These are phyloP conservation scores for Apocrypta bakeri DNA, from an alignment of 1,140 invertebrate species.

Conservation along the genomic window DNA sequence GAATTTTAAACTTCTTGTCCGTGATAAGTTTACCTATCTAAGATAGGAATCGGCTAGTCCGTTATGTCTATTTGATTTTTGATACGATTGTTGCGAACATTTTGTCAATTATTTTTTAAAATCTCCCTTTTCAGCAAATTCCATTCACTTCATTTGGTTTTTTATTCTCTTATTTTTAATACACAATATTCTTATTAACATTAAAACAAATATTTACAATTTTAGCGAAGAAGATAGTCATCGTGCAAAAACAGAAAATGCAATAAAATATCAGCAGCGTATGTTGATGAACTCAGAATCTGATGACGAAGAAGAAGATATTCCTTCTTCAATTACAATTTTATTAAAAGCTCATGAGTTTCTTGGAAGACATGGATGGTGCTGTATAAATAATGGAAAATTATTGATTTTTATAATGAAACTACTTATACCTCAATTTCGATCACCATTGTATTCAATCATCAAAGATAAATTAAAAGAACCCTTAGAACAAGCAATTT, in stretches of 20 bases:
- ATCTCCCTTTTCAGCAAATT: no score
- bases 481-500: constrained; percentile 91
- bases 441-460: constrained; percentile 73
- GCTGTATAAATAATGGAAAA: constrained; percentile 83
- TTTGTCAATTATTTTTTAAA: no score
- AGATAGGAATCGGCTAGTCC: no score
- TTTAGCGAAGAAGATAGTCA: constrained; percentile 73
- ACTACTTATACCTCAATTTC: constrained; percentile 80
- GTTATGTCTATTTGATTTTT: no score
- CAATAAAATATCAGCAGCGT: not conserved
- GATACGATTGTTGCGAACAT: no score
- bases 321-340: constrained; percentile 85
- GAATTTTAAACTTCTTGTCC: no score
- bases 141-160: no score
- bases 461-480: constrained; percentile 79
- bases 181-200: no score
- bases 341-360: constrained; percentile 91
- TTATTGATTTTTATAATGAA: constrained; percentile 87
- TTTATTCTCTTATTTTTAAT: no score
- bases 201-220: no score
- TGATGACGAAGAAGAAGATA: constrained; percentile 76
- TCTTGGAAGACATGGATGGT: constrained; percentile 85
- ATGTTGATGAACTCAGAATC: constrained; percentile 62
- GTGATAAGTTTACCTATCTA: no score
- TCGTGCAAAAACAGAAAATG: constrained; percentile 66